Evolutionary conservation across 1,140 invertebrate species (phyloP), one percentile per base, ranked within the genome.

Genomic region (Diprion similis): DNA sequence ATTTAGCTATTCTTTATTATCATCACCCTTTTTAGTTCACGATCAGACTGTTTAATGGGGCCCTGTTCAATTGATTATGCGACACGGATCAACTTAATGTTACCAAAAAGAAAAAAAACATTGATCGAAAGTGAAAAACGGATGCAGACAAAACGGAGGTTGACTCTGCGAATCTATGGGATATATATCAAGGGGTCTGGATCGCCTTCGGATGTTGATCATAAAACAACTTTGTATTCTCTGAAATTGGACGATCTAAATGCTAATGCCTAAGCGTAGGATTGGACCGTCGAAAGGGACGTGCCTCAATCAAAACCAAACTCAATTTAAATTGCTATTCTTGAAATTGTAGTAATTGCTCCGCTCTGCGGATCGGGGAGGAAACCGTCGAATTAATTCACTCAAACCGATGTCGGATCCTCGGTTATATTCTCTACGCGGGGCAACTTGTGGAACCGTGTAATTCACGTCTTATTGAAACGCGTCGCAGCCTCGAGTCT

Each of bases 291-390:
- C 71, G 46, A 64, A 67, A 46, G 66, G 17, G 74, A 74, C 69
- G 71, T 46, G 45, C 70, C 73, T 78, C 77, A 78, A 78, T 78
- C 75, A 78, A 76, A 78, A 71, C 75, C 66, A 74, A 78, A 78
- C 73, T 78, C 77, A 74, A 78, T 75, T 78, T 78, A 78, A 78
- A 78, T 78, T 72, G 69, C 75, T 71, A 76, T 75, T 78, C 77
- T 76, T 76, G 68, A 75, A 73, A 70, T 74, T 64, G 17, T 45
- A 67, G 37, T 67, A 68, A 48, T 46, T 68, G 18, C 68, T 59
- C 67, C 18, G 19, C 66, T 70, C 17, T 10, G 46, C 45, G 47
- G 64, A 47, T 46, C 24, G 37, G 24, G 24, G 24, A 37, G 24
- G 51, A 59, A 17, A 17, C 11, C n/a, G n/a, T 15, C 51, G 51